A percentile compares a stretch with the other conserved stretches of the same genome.
Evolutionary conservation across 2,797 vertebrate species (phyloP).

Genomic region (Notamacropus eugenii): DNA sequence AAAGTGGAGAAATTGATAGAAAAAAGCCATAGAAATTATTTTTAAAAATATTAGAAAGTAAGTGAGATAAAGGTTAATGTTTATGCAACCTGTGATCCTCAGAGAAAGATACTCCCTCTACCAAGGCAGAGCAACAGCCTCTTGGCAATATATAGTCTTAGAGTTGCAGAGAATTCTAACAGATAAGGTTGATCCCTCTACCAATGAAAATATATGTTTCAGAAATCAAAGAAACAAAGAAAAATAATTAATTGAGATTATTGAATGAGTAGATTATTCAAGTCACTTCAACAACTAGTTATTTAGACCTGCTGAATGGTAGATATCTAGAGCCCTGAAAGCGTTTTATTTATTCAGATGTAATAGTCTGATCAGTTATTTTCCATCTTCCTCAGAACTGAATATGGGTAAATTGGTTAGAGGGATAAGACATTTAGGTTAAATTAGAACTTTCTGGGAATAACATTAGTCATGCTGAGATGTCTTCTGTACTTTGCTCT

Average conservation of each 20-base stretch:
- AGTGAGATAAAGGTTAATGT: not conserved
- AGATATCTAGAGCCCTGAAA: not conserved
- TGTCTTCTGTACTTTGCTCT: not conserved
- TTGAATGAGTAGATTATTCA: not conserved
- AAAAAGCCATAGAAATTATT: not conserved
- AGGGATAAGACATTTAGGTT: not conserved
- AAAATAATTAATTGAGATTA: not conserved
- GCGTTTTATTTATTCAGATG: not conserved
- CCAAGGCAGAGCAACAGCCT: not conserved
- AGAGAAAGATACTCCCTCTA: not conserved
- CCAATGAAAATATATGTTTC: not conserved
- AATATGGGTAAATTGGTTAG: not conserved
- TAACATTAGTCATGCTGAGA: not conserved
- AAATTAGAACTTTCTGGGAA: not conserved
- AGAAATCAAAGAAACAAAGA: not conserved
- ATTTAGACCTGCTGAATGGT: not conserved
- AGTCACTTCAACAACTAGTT: not conserved
- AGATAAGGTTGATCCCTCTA: not conserved
- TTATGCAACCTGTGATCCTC: not conserved
- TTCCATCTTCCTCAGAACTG: not conserved
- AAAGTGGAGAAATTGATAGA: not conserved
- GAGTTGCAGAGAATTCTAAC: not conserved
- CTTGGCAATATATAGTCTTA: not conserved
- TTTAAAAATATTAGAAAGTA: not conserved
- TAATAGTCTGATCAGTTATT: not conserved